Evolutionary conservation across 2,113 vertebrate species (phyloP), one percentile per base, ranked within the genome.

Genomic region (Chloropsis cyanopogon): DNA sequence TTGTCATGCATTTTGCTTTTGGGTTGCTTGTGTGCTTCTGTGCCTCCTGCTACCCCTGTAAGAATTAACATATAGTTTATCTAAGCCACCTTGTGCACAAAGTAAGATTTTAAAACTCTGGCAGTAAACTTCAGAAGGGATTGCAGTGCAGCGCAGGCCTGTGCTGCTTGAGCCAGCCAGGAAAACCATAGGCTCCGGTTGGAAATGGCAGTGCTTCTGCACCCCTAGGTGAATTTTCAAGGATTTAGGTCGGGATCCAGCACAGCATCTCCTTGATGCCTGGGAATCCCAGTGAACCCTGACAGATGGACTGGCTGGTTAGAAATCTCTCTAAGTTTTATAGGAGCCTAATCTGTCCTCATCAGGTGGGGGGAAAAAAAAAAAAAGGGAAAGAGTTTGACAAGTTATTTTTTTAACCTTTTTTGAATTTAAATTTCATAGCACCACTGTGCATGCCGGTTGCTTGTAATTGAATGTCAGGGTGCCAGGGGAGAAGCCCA

Each of bases 401-500:
- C 77, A 92, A 94, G 60, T 49, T 65, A 1, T 21, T 18, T 22
- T 37, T 25, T 57, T 14, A 35, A 29, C 23, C 20, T 6, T 24
- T n/a, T 39, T 33, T 4, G 20, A 33, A 26, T 12, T 9, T 22
- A 21, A 46, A 3, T 18, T 61, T 73, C 95, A 87, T 41, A 94
- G 88, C 88, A 12, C 44, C 19, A 11, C 78, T 82, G 53, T 96
- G 97, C 97, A 86, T 97, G 98, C 97, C 98, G 98, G 98, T 98
- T 98, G 97, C 97, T 97, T 97, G 97, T 98, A 98, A 98, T 96
- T 80, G 90, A 96, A 73, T 98, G 98, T 98, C 98, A 81, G 76
- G 69, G 92, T 94, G 98, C 98, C 98, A 98, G 97, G 97, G 97
- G 97, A 97, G 96, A 98, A 98, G 97, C 98, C 98, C 98, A 97